phyloP scores from a whole-genome alignment of 2,113 vertebrate species.

The Rhabdomys dilectus region DNA sequence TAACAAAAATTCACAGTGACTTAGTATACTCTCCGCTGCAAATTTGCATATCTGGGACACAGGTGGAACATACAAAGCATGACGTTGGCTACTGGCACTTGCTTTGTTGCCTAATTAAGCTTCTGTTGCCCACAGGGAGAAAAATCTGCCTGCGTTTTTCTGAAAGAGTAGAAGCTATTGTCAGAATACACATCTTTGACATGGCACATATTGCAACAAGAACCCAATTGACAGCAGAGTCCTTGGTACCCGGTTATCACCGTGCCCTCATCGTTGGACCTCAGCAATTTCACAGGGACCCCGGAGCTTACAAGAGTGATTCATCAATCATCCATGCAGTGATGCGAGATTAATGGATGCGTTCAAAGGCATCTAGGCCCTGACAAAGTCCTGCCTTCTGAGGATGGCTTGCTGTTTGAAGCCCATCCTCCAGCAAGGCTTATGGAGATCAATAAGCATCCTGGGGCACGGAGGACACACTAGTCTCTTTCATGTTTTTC shows the following conservation, averaged over 20 bases:
- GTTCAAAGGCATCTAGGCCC: conserved; percentile 65
- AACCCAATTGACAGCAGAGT: conserved; percentile 23
- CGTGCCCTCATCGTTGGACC: neutral
- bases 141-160: conserved; percentile 1
- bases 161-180: neutral
- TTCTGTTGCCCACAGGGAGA: neutral
- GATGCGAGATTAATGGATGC: conserved; percentile 57
- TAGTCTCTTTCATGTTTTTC: conserved; percentile 62
- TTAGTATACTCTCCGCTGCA: neutral
- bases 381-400: conserved; percentile 56
- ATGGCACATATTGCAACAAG: neutral
- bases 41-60: neutral
- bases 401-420: conserved; percentile 61
- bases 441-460: conserved; percentile 72
- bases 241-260: conserved; percentile 1
- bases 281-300: conserved; percentile 66
- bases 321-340: conserved; percentile 76
- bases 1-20: neutral
- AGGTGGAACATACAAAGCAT: neutral
- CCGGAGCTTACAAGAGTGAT: conserved; percentile 56
- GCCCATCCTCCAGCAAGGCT: conserved; percentile 53
- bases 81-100: neutral
- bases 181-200: neutral
- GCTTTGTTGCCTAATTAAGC: neutral
- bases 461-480: conserved; percentile 34